Evolutionary conservation across 2,113 vertebrate genomes (phyloP).

Genomic region (Leucosticte australis): DNA sequence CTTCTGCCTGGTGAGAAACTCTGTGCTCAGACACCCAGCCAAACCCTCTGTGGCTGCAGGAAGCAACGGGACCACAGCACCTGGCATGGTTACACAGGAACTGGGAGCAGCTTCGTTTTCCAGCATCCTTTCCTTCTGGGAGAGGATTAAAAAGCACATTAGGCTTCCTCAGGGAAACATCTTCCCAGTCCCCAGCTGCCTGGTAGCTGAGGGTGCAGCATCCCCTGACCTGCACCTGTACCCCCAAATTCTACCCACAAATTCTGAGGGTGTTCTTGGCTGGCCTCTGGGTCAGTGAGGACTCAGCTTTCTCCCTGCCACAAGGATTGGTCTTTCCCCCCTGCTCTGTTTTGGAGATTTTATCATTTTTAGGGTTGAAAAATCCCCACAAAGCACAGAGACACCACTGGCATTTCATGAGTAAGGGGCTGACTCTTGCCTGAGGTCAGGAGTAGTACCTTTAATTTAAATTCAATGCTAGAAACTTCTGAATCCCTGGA

Average conservation of each 20-base stretch:
- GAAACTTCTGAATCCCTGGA: neutral
- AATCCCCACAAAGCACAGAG: neutral
- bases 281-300: neutral
- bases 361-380: neutral
- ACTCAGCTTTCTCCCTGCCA: neutral
- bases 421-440: neutral
- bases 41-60: neutral
- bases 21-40: neutral
- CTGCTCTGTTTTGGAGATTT: neutral
- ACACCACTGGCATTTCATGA: neutral
- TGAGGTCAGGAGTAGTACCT: neutral
- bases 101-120: neutral
- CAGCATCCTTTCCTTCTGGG: neutral
- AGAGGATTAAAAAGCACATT: neutral
- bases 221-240: neutral
- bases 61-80: neutral
- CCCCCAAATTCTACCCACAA: neutral
- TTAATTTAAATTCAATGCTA: neutral
- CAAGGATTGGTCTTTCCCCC: rapidly evolving
- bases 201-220: neutral
- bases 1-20: neutral
- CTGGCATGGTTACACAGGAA: neutral
- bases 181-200: neutral
- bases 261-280: neutral
- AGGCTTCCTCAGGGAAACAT: neutral